Evolutionary conservation across 1,140 invertebrate species (phyloP).

Genomic region (Trinorchestia longiramus): DNA sequence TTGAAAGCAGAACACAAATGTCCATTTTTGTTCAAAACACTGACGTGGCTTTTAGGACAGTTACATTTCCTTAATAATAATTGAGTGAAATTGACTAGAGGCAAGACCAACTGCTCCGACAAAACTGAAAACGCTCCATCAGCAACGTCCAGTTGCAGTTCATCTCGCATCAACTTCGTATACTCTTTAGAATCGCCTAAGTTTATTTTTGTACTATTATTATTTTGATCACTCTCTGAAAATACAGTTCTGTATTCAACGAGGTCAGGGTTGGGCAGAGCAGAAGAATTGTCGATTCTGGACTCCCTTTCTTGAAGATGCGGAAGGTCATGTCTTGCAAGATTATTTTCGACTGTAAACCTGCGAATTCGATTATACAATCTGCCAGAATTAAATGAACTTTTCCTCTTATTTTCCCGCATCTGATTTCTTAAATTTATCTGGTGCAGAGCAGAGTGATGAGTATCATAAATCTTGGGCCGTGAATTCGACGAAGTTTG

Average conservation of each 20-base stretch:
- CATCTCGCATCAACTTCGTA: neutral
- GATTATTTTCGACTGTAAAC: neutral
- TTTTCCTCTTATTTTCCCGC: neutral
- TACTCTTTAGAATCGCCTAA: neutral
- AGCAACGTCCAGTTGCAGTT: neutral
- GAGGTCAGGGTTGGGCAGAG: neutral
- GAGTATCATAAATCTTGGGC: neutral
- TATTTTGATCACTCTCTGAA: neutral
- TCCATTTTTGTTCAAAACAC: neutral
- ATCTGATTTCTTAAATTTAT: neutral
- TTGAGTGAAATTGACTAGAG: constrained; percentile 20
- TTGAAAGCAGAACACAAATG: neutral
- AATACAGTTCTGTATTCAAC: neutral
- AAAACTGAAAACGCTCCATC: neutral
- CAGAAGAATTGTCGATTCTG: neutral
- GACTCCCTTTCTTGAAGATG: neutral
- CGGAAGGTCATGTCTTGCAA: neutral
- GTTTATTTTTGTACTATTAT: neutral
- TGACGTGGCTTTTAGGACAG: neutral
- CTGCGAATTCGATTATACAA: neutral
- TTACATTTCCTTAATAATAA: constrained; percentile 31
- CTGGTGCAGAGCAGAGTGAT: neutral
- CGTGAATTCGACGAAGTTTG: neutral
- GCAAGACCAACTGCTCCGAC: neutral
- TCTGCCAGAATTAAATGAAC: neutral